These are phyloP conservation scores for Eospalax fontanierii DNA, from an alignment of 2,797 vertebrate genomes.

Conservation along the genomic window DNA sequence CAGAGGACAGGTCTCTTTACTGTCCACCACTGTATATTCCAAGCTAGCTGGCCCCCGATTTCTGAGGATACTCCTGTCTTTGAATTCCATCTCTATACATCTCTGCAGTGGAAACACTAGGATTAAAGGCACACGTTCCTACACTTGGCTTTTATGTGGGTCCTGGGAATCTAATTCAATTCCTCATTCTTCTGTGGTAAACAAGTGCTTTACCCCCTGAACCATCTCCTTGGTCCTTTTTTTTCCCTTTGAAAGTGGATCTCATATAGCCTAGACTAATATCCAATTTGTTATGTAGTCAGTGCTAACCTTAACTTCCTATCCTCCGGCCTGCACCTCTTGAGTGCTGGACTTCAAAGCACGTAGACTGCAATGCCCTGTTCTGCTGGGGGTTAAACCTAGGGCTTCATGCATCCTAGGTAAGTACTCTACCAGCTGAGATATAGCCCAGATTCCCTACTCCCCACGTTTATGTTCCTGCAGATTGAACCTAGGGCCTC, in stretches of 20 bases:
- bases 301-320: background rate
- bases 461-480: background rate
- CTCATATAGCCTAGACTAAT: background rate
- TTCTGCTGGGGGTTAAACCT: background rate
- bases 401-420: background rate
- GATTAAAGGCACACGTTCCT: background rate
- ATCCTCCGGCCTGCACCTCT: background rate
- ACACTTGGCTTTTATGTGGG: background rate
- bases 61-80: background rate
- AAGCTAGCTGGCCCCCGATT: background rate
- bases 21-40: background rate
- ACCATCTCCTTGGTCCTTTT: background rate
- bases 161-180: background rate
- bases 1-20: background rate
- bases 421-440: background rate
- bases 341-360: background rate
- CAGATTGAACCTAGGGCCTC: background rate
- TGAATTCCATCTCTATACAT: background rate
- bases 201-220: background rate
- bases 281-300: background rate
- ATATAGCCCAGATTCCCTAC: background rate
- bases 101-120: no score
- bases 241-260: background rate
- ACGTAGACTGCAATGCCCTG: background rate
- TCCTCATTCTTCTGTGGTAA: no score